Evolutionary conservation across 2,797 vertebrate genomes (phyloP).

Genomic region (Hippocampus kuda): DNA sequence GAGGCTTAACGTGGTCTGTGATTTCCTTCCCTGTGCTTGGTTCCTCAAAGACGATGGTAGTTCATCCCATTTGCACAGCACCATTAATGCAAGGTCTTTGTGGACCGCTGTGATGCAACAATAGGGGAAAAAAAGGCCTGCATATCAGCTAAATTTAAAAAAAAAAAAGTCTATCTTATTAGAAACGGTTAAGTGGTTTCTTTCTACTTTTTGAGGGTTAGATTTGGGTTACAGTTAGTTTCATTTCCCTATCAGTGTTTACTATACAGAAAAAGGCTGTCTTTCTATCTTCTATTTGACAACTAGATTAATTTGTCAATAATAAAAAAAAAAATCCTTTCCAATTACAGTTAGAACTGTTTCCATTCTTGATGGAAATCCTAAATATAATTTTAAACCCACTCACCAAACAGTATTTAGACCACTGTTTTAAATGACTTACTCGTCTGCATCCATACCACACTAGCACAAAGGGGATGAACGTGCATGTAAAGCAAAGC

Average conservation of each 20-base stretch:
- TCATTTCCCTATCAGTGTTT: not conserved
- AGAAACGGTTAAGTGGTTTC: not conserved
- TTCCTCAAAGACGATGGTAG: constrained; percentile 33
- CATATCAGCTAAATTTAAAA: constrained; percentile 8
- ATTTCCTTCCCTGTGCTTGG: constrained; percentile 40
- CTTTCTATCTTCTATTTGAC: not conserved
- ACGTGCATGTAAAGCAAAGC: not conserved
- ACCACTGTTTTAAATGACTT: not conserved
- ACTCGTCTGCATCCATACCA: not conserved
- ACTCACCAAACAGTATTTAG: constrained; percentile 6
- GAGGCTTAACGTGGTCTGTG: constrained; percentile 42
- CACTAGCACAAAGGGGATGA: not conserved
- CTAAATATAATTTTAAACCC: constrained; percentile 4
- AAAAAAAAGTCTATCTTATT: constrained; percentile 14
- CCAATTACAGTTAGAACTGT: not conserved
- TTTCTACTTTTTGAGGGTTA: not conserved
- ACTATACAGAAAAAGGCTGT: not conserved
- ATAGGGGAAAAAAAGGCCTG: constrained; percentile 22
- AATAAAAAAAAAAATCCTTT: no score
- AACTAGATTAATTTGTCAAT: no score
- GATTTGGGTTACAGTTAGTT: not conserved
- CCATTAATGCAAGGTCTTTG: constrained; percentile 29
- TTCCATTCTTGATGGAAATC: not conserved
- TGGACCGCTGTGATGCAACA: constrained; percentile 35
- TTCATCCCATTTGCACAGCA: constrained; percentile 41